Conservation (phyloP, 2,113 vertebrate species). For the Anguilla rostrata region DNA sequence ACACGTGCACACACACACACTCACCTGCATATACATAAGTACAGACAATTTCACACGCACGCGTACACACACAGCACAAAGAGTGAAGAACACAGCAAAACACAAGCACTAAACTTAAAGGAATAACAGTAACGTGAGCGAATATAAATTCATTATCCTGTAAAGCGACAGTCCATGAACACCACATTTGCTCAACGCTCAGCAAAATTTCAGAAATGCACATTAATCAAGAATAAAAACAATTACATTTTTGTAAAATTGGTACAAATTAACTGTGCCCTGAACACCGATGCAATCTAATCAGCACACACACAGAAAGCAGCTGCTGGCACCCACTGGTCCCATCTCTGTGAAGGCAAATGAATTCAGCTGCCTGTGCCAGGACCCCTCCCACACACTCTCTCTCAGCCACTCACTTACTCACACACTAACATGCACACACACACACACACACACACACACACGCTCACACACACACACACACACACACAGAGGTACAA, state of each 20-base stretch:
- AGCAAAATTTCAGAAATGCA: not conserved
- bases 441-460: too few species aligned
- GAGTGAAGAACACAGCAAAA: not conserved
- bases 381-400: too few species aligned
- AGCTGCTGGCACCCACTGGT: not conserved
- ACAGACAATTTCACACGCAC: too few species aligned
- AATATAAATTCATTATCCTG: not conserved
- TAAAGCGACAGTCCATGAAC: not conserved
- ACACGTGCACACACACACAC: not conserved
- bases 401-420: not conserved
- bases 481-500: too few species aligned
- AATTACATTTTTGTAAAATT: not conserved
- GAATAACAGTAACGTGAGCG: not conserved
- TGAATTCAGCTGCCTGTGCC: not conserved
- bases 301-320: not conserved
- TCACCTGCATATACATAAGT: not conserved
- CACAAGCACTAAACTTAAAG: not conserved
- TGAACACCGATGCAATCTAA: not conserved
- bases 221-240: not conserved
- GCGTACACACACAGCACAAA: not conserved
- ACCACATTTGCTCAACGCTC: not conserved
- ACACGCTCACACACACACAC: too few species aligned
- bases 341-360: not conserved
- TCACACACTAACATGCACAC: too few species aligned
- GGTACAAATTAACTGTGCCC: not conserved